A percentile compares a stretch with the other conserved stretches of the same genome.
Conservation (phyloP, 2,113 vertebrate genomes). For the Psilopogon haemacephalus region DNA sequence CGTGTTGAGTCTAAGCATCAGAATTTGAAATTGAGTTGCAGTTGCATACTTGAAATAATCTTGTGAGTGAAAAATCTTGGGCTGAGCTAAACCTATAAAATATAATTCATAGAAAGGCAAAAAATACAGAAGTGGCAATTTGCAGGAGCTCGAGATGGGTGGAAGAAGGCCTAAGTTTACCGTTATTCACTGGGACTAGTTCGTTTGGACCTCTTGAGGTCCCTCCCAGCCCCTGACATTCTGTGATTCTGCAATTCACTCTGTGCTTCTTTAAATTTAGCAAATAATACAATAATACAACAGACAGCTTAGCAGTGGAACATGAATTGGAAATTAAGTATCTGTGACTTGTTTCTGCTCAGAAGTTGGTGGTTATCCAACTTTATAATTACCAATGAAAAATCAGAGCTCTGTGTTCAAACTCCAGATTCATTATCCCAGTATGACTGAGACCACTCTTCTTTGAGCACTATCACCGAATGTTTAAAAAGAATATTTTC, state of each 20-base stretch:
- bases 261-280: constrained; percentile 28
- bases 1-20: background rate
- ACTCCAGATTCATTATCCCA: constrained; percentile 35
- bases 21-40: background rate
- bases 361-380: constrained; percentile 39
- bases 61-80: background rate
- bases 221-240: too few species aligned
- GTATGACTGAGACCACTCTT: constrained; percentile 9
- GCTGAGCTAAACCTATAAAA: background rate
- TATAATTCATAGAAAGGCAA: background rate
- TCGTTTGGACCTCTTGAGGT: too few species aligned
- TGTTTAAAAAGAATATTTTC: background rate
- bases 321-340: constrained; percentile 36
- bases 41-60: background rate
- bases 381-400: constrained; percentile 60
- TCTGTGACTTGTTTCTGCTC: constrained; percentile 54
- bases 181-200: background rate
- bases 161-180: background rate
- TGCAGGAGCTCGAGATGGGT: constrained; percentile 8
- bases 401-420: constrained; percentile 37
- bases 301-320: constrained; percentile 51
- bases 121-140: background rate
- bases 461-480: background rate
- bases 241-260: background rate
- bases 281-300: constrained; percentile 25